phyloP scores from a whole-genome alignment of 2,888 invertebrate genomes.

The Gibbula magus region DNA sequence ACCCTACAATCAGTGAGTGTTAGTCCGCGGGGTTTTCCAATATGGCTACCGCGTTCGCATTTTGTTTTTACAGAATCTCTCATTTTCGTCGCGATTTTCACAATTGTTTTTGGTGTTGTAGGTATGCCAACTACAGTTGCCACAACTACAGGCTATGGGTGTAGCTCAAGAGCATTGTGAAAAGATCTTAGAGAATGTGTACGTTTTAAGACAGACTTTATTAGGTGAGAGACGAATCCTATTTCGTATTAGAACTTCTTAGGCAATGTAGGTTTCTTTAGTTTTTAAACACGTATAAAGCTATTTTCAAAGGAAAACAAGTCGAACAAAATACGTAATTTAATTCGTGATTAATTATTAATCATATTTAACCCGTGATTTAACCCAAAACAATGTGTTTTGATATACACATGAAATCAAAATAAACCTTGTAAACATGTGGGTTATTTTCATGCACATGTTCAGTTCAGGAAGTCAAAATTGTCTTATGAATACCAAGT shows the following conservation, averaged over 20 bases:
- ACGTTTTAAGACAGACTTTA: constrained; percentile 65
- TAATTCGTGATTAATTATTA: no score
- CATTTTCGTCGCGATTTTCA: background rate
- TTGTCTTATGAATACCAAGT: no score
- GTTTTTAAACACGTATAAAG: background rate
- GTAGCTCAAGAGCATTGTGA: constrained; percentile 68
- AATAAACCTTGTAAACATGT: background rate
- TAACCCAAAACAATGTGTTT: background rate
- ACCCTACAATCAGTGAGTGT: constrained; percentile 70
- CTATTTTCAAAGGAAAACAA: no score
- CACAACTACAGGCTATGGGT: constrained; percentile 66
- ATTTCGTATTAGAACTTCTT: constrained; percentile 14
- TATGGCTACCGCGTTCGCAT: constrained; percentile 42
- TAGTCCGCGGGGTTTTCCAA: constrained; percentile 35
- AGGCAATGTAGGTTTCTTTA: background rate
- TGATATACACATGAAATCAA: background rate
- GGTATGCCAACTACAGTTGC: constrained; percentile 67
- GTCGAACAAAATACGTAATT: background rate
- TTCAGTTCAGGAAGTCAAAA: background rate
- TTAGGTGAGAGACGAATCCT: constrained; percentile 52
- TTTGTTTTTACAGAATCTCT: constrained; percentile 25
- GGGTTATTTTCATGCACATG: background rate
- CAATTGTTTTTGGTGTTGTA: constrained; percentile 45
- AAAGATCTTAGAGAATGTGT: constrained; percentile 67
- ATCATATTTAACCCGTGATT: no score